Base-by-base conservation (phyloP, 2,797 vertebrate genomes). In the Phrynocephalus forsythii region DNA sequence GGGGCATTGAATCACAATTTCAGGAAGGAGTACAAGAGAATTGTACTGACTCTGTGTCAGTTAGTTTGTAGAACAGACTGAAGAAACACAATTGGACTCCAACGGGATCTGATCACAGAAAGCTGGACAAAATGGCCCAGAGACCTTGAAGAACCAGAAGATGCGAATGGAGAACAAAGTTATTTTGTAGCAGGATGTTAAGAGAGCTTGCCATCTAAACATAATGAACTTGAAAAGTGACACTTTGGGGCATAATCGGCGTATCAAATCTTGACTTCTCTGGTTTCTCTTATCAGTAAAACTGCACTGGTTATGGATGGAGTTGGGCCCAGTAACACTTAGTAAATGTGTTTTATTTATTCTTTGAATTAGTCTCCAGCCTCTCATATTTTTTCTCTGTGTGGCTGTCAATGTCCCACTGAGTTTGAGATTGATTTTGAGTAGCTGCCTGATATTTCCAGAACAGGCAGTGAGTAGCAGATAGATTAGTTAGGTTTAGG, bases 1-100 rank as follows among this genome's bases (percentile, higher is more conserved):
- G 97, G 97, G 0, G 97, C 94, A 86, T 94, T 98, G 89, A 98
- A 98, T 93, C 96, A 97, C 91, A 98, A 98, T 94, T 98, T 98
- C 93, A 95, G 97, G 86, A 97, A 97, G 90, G 98, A 98, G 93
- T 98, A 98, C 94, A 98, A 97, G 93, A 96, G 97, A 92, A 98
- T 98, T 30, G 93, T 97, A 75, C 86, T 98, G 81, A 93, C 96
- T 87, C 82, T 98, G 87, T 97, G 97, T 88, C 97, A 96, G 84
- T 92, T 97, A 20, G 95, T 95, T 92, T 97, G 96, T 93, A 97
- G 93, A 44, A 33, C 22, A 3, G 66, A 66, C 76, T 86, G 38
- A 56, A 20, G 56, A 67, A 77, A 82, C 18, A 60, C 83, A 20
- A 71, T 86, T 1, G 79, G 66, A 60, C 69, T 22, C 24, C 38